Base-by-base conservation (phyloP, 2,888 invertebrate species). In the Ophraella communa region DNA sequence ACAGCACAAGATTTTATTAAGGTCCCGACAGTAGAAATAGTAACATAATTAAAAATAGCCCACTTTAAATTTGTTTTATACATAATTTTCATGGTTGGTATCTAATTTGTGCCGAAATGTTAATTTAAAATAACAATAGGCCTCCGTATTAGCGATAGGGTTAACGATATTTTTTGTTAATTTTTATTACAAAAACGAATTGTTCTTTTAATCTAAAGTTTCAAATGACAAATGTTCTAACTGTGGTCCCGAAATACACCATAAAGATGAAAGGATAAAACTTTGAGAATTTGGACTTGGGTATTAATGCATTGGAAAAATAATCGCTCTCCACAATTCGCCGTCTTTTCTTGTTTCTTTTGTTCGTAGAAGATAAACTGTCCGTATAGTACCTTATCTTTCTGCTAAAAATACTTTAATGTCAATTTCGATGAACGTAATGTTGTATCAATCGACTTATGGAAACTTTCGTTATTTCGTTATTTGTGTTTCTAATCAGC, bases 301-400 rank as follows among this genome's bases (percentile, higher is more conserved):
- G 30, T 42, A 60, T 60, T 60, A 60, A 60, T 60, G 30, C 51
- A 60, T 30, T 52, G 45, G 42, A 14, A 60, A 60, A 60, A 60
- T 60, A 60, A 60, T 60, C 53, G 60, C 21, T 11, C 10, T 27
- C 44, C 52, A 60, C 60, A 60, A 60, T 44, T 60, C 60, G 53
- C 60, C 53, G 52, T 60, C 52, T 42, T 52, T 42, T 51, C 44
- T 53, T 44, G 60, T 53, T 60, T 60, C 60, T 60, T 44, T 60
- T 52, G 60, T 60, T 60, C 44, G 11, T 18, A 8, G 33, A 44
- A 44, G 44, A 60, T 42, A 52, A 60, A 60, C 18, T 60, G 52
- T 30, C 60, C 51, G 52, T 52, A 49, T n/a, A 18, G 44, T 44
- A 27, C 27, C 47, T 57, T 60, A 60, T 60, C 60, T 60, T 44